A percentile compares a stretch with the other conserved stretches of the same genome.
These are phyloP conservation scores for Urocyon cinereoargenteus DNA, from an alignment of 2,797 vertebrate species.

Conservation along the genomic window DNA sequence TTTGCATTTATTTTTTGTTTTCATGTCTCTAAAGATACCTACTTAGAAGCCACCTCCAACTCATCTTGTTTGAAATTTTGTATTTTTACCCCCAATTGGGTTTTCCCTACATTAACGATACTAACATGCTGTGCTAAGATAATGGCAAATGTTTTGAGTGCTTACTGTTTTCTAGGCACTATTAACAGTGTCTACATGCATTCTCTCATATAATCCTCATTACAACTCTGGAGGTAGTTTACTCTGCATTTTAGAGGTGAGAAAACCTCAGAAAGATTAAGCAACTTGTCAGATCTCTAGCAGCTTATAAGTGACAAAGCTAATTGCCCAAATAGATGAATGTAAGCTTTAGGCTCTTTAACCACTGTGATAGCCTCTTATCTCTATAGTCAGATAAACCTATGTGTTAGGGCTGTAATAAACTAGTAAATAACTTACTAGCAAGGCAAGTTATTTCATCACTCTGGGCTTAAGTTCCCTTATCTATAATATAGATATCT, in stretches of 20 bases:
- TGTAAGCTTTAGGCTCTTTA: not conserved
- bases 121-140: not conserved
- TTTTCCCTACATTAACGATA: not conserved
- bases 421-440: not conserved
- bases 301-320: not conserved
- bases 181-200: not conserved
- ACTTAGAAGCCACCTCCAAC: not conserved
- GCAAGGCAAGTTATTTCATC: not conserved
- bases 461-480: not conserved
- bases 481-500: not conserved
- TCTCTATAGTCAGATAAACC: not conserved
- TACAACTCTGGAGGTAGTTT: not conserved
- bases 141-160: not conserved
- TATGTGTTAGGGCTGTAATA: not conserved
- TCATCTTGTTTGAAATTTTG: conserved; percentile 42
- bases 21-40: not conserved
- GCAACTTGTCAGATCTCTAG: not conserved
- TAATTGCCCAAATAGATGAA: not conserved
- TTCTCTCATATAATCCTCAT: conserved; percentile 6
- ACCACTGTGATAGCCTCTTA: not conserved
- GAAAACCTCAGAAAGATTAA: conserved; percentile 31
- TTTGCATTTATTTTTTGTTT: conserved; percentile 42
- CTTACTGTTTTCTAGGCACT: not conserved
- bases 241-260: not conserved
- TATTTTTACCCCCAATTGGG: not conserved